phyloP scores from a whole-genome alignment of 2,888 invertebrate species.

The Cinara cedri region DNA sequence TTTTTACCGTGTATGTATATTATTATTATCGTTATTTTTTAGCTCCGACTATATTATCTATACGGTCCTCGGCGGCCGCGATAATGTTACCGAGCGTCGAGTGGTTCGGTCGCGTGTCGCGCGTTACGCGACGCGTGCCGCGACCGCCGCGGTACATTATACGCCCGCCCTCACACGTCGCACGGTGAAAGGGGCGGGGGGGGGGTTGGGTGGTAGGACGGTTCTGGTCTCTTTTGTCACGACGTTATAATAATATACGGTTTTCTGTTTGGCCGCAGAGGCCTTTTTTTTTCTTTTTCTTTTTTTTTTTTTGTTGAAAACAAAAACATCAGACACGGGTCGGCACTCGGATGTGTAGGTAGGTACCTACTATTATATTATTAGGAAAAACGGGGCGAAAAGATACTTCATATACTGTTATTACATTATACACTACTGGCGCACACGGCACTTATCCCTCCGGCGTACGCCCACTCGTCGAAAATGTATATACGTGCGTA shows the following conservation, averaged over 20 bases:
- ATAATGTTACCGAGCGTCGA: too few relatives aligned
- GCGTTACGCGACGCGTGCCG: conserved; percentile 31
- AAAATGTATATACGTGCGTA: neutral
- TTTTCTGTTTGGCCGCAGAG: neutral
- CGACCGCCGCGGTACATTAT: neutral
- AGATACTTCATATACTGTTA: too few relatives aligned
- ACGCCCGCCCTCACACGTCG: neutral
- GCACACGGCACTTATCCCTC: neutral
- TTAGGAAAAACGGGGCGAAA: neutral
- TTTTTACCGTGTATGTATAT: too few relatives aligned
- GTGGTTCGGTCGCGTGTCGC: too few relatives aligned
- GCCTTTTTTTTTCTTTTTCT: neutral
- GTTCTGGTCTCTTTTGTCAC: conserved; percentile 25
- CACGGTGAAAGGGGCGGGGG: neutral
- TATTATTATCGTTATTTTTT: too few relatives aligned
- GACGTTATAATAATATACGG: neutral
- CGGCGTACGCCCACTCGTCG: conserved; percentile 43
- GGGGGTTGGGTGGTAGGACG: too few relatives aligned
- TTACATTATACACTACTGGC: neutral
- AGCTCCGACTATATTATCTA: too few relatives aligned
- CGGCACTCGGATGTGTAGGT: neutral
- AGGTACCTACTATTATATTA: too few relatives aligned
- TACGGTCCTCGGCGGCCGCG: neutral
- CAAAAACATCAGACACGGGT: neutral
- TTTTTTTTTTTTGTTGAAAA: neutral